Conservation (phyloP, 2,113 vertebrate genomes). For the Hepsetus odoe region DNA sequence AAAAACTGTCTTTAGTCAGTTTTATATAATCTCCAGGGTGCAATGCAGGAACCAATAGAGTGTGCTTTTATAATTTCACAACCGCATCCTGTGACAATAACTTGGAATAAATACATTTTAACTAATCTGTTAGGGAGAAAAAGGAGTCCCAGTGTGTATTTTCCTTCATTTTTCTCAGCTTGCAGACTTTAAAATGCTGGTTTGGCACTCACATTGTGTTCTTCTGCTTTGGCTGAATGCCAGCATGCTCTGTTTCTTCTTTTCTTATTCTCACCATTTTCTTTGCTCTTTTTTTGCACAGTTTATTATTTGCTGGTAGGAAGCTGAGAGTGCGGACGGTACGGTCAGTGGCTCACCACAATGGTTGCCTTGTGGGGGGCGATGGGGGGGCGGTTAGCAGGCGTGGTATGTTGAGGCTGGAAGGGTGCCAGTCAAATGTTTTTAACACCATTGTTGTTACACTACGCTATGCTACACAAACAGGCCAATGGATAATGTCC, state of each 20-base stretch:
- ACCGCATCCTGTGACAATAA: slow-evolving; percentile 43
- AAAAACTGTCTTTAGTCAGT: neutral
- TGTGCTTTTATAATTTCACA: slow-evolving; percentile 17
- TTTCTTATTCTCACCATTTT: slow-evolving; percentile 73
- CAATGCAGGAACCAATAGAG: neutral
- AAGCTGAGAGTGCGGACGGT: slow-evolving; percentile 67
- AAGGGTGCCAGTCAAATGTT: slow-evolving; percentile 78
- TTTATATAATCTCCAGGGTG: neutral
- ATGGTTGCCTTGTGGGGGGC: slow-evolving; percentile 73
- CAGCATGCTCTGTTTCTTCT: slow-evolving; percentile 70
- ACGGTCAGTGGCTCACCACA: slow-evolving; percentile 80
- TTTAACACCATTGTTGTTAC: slow-evolving; percentile 51
- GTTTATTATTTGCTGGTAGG: slow-evolving; percentile 78
- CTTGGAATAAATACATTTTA: slow-evolving; percentile 51
- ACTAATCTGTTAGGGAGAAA: slow-evolving; percentile 18
- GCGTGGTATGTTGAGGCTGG: slow-evolving; percentile 68
- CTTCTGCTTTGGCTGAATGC: slow-evolving; percentile 61
- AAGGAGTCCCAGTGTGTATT: slow-evolving; percentile 7
- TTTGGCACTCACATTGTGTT: slow-evolving; percentile 73
- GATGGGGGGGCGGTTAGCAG: slow-evolving; percentile 69
- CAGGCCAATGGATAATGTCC: slow-evolving; percentile 75
- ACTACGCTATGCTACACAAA: slow-evolving; percentile 58
- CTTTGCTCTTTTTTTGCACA: slow-evolving; percentile 53
- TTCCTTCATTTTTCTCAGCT: slow-evolving; percentile 52
- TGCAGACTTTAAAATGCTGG: slow-evolving; percentile 68